These are phyloP conservation scores for Aradus depressus DNA, from an alignment of 2,888 invertebrate species.

Conservation along the genomic window DNA sequence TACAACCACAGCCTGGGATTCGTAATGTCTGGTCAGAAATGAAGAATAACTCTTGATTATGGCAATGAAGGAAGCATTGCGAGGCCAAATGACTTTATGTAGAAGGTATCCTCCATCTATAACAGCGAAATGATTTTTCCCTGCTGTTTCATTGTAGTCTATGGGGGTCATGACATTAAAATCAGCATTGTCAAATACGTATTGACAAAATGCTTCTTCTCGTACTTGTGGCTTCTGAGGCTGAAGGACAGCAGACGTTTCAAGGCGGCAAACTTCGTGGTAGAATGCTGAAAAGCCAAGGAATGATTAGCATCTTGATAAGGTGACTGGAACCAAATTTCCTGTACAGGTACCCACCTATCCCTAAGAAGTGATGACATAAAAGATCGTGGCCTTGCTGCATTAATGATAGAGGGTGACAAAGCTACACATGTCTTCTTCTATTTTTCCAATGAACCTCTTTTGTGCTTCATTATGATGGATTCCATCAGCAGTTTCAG, in stretches of 20 bases:
- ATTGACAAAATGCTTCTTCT: not conserved
- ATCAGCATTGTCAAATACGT: slow-evolving; percentile 1
- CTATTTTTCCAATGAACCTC: slow-evolving; percentile 21
- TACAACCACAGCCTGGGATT: too few relatives aligned
- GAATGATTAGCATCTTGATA: slow-evolving; percentile 7
- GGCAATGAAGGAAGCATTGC: too few relatives aligned
- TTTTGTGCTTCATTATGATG: slow-evolving; percentile 23
- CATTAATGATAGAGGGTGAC: slow-evolving; percentile 18
- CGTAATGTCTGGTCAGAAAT: too few relatives aligned
- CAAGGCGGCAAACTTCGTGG: slow-evolving; percentile 19
- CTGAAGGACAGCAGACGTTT: slow-evolving; percentile 22
- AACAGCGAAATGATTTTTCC: too few relatives aligned
- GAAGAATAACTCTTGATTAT: too few relatives aligned
- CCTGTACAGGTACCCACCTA: slow-evolving; percentile 22
- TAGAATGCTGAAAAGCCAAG: slow-evolving; percentile 23
- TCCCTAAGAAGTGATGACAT: slow-evolving; percentile 16
- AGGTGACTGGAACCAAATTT: slow-evolving; percentile 23
- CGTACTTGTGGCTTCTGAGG: slow-evolving; percentile 17
- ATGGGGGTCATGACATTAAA: not conserved
- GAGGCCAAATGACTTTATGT: too few relatives aligned
- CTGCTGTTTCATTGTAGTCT: too few relatives aligned
- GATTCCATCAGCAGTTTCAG: slow-evolving; percentile 20
- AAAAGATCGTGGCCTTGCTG: slow-evolving; percentile 21
- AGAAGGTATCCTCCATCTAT: too few relatives aligned
- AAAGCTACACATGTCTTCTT: slow-evolving; percentile 18